Evolutionary conservation across 2,113 vertebrate genomes (phyloP).

Genomic region (Calyptomena viridis): DNA sequence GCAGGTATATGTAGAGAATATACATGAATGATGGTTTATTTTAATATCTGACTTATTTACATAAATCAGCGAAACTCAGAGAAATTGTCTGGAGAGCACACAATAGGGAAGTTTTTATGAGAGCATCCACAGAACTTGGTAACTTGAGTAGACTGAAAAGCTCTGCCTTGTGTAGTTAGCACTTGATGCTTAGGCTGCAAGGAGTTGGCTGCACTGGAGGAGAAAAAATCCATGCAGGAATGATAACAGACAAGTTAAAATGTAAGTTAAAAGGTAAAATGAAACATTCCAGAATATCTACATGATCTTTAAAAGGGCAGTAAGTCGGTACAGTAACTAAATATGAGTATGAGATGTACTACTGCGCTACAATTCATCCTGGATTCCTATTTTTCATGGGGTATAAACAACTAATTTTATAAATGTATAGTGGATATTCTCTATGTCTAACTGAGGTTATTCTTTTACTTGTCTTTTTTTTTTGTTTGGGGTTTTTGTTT

Average conservation of each 20-base stretch:
- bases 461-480: neutral
- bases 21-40: neutral
- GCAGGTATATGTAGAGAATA: neutral
- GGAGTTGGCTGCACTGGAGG: neutral
- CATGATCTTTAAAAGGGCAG: accelerated
- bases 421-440: neutral
- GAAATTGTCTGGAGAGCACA: neutral
- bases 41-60: neutral
- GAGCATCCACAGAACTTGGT: neutral
- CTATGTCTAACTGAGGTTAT: neutral
- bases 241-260: neutral
- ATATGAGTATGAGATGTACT: neutral
- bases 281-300: neutral
- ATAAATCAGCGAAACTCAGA: neutral
- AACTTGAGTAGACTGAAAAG: neutral
- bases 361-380: neutral
- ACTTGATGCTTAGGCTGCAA: neutral
- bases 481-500: neutral
- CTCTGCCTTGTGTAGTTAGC: neutral
- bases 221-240: neutral
- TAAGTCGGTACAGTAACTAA: neutral
- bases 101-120: neutral
- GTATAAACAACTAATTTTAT: neutral
- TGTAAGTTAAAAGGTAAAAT: neutral
- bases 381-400: neutral